Conservation (phyloP, 2,113 vertebrate genomes). For the Cololabis saira region DNA sequence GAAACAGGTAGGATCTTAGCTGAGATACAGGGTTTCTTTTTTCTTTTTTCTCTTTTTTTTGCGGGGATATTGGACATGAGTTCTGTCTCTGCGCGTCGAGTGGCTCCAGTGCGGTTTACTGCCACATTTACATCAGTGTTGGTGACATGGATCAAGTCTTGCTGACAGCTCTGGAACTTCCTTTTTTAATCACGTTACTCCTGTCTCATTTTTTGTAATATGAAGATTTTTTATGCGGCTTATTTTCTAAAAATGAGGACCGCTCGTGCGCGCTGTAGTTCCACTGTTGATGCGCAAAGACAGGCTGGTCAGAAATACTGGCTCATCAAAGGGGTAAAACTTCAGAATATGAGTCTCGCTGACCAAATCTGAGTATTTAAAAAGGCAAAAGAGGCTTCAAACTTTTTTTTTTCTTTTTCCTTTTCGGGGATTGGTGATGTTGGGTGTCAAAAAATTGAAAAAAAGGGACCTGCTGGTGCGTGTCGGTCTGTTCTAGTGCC, state of each 20-base stretch:
- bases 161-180: conserved; percentile 59
- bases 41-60: too few species aligned
- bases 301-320: conserved; percentile 12
- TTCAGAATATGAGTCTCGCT: conserved; percentile 42
- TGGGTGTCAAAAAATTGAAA: neutral
- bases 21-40: neutral
- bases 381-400: conserved; percentile 7
- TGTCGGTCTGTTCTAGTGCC: conserved; percentile 6
- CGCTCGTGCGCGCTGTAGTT: conserved; percentile 11
- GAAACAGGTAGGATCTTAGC: conserved; percentile 29
- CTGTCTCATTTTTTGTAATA: neutral
- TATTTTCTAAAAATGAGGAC: neutral
- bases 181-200: conserved; percentile 18
- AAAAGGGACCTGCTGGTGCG: neutral
- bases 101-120: conserved; percentile 14
- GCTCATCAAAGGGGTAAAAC: conserved; percentile 47
- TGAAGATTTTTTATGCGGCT: neutral
- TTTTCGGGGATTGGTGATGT: too few species aligned
- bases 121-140: conserved; percentile 7
- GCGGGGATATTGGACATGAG: conserved; percentile 12
- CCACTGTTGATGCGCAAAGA: conserved; percentile 23
- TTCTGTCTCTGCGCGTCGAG: conserved; percentile 9
- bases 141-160: conserved; percentile 33
- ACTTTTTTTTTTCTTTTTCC: conserved; percentile 11
- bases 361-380: neutral